A percentile compares a stretch with the other conserved stretches of the same genome.
Conservation (phyloP, 2,888 invertebrate species). For the Polyommatus iphigenia region DNA sequence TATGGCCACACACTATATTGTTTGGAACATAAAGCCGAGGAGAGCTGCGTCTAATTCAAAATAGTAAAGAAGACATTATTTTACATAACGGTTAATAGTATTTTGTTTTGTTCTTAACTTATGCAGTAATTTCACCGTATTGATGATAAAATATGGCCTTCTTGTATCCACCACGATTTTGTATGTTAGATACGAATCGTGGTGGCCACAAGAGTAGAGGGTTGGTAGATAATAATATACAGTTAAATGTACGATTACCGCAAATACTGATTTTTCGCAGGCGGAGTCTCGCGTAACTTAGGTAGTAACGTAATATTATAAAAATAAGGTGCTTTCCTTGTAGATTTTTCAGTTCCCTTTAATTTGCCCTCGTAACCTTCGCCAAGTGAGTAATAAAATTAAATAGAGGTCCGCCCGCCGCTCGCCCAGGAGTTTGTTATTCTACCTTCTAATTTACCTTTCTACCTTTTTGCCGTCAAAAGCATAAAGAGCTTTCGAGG, state of each 20-base stretch:
- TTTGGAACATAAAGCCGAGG: constrained; percentile 20
- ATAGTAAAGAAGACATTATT: neutral
- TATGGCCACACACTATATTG: constrained; percentile 20
- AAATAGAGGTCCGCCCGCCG: constrained; percentile 17
- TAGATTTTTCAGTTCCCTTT: constrained; percentile 23
- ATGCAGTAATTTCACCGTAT: neutral
- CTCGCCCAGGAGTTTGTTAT: constrained; percentile 8
- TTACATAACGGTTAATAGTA: neutral
- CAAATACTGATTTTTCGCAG: too few relatives aligned
- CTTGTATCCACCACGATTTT: too few relatives aligned
- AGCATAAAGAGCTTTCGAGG: constrained; percentile 8
- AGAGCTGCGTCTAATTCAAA: constrained; percentile 19
- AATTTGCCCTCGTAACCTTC: constrained; percentile 15
- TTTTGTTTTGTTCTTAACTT: neutral
- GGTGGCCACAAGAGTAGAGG: too few relatives aligned
- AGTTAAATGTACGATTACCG: too few relatives aligned
- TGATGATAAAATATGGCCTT: too few relatives aligned
- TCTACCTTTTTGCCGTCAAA: constrained; percentile 21
- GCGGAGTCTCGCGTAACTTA: too few relatives aligned
- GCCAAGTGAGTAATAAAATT: constrained; percentile 26
- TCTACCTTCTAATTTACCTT: constrained; percentile 24
- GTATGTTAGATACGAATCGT: too few relatives aligned
- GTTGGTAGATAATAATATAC: too few relatives aligned
- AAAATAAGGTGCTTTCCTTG: neutral
- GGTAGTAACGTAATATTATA: neutral